These are phyloP conservation scores for Spilogale gracilis DNA, from an alignment of 2,113 vertebrate genomes.

Conservation along the genomic window DNA sequence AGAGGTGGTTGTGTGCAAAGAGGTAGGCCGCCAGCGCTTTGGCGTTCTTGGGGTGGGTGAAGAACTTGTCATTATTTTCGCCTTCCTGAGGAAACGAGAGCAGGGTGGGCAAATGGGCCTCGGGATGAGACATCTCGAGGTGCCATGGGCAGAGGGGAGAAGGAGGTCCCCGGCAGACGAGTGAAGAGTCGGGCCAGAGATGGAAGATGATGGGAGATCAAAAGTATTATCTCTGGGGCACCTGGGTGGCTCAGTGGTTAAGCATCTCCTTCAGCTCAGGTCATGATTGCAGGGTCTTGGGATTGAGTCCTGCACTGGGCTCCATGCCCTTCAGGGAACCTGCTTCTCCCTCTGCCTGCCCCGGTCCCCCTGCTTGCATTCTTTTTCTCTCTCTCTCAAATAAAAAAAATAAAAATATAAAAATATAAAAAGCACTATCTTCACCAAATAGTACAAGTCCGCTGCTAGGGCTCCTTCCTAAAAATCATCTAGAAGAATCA, in stretches of 20 bases:
- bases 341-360: neutral
- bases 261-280: neutral
- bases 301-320: neutral
- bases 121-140: fast-evolving
- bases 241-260: neutral
- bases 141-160: fast-evolving
- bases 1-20: slow-evolving; percentile 98
- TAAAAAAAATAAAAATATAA: too few relatives aligned
- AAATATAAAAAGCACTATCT: too few relatives aligned
- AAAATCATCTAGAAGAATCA: neutral
- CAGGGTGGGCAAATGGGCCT: fast-evolving
- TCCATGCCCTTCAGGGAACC: neutral
- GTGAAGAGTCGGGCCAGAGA: neutral
- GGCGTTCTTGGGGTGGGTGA: slow-evolving; percentile 96
- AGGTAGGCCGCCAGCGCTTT: slow-evolving; percentile 96
- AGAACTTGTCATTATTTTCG: slow-evolving; percentile 99
- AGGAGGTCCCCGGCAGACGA: fast-evolving
- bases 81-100: slow-evolving; percentile 91
- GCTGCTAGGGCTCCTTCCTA: neutral
- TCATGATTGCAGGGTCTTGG: neutral
- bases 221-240: fast-evolving
- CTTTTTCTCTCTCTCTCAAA: too few relatives aligned
- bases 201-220: fast-evolving
- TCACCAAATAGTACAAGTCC: neutral
- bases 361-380: neutral